Conservation (phyloP, 2,797 vertebrate species). For the Bovichtus variegatus region DNA sequence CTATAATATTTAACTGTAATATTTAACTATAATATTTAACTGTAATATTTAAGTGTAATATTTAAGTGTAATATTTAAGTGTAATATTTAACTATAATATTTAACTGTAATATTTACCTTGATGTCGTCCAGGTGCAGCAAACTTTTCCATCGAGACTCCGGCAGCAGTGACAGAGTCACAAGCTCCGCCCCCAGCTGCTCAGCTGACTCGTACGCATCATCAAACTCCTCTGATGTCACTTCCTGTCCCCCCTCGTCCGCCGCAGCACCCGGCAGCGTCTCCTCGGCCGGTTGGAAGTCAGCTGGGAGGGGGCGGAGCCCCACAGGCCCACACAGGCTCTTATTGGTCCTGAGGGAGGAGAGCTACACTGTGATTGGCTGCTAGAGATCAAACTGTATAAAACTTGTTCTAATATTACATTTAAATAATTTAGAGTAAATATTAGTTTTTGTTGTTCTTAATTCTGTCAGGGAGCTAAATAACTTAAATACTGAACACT, state of each 20-base stretch:
- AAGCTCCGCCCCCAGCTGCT: conserved; percentile 90
- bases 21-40: no score
- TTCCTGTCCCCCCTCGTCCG: conserved; percentile 74
- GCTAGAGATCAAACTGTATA: neutral
- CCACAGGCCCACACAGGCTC: conserved; percentile 91
- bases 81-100: no score
- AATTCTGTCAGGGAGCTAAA: no score
- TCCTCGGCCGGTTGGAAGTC: conserved; percentile 90
- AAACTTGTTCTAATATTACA: no score
- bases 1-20: no score
- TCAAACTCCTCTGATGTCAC: conserved; percentile 80
- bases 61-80: no score
- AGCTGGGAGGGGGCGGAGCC: conserved; percentile 91
- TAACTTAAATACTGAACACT: no score
- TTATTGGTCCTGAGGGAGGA: conserved; percentile 90
- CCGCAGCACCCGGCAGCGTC: conserved; percentile 83
- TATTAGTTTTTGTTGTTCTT: no score
- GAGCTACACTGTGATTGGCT: conserved; percentile 52
- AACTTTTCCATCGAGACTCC: conserved; percentile 95
- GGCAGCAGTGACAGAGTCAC: conserved; percentile 92
- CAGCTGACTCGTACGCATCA: conserved; percentile 89
- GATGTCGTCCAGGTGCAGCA: conserved; percentile 92
- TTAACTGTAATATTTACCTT: no score
- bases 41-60: no score
- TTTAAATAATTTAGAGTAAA: no score